phyloP scores from a whole-genome alignment of 64 coral and sea anemone species.

The Hydrozoanthus tunicans region DNA sequence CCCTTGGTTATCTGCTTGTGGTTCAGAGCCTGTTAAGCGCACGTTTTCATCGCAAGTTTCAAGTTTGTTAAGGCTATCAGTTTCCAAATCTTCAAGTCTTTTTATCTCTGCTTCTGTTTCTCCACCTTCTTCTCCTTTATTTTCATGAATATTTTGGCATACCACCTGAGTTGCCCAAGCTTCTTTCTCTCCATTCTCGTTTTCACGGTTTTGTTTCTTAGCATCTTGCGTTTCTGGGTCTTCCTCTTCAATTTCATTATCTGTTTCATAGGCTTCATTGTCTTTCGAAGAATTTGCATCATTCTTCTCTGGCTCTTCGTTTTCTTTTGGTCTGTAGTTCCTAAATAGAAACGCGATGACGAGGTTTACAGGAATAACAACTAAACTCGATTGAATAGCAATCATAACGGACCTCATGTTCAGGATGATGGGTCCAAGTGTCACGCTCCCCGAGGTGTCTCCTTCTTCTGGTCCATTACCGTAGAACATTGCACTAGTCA shows the following conservation, averaged over 20 bases:
- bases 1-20: conserved; percentile 6
- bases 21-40: neutral
- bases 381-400: conserved; percentile 57
- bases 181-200: neutral
- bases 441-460: conserved; percentile 46
- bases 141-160: neutral
- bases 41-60: neutral
- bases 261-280: neutral
- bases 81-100: neutral
- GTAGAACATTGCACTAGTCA: conserved; percentile 83
- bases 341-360: conserved; percentile 70
- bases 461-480: conserved; percentile 59
- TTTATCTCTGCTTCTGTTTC: neutral
- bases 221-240: neutral
- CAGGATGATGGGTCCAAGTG: conserved; percentile 64
- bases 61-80: conserved; percentile 38
- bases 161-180: neutral
- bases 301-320: neutral
- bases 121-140: neutral
- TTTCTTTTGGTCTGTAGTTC: conserved; percentile 61
- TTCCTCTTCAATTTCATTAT: neutral
- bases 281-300: neutral
- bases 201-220: neutral
- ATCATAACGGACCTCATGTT: conserved; percentile 64
- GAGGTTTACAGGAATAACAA: conserved; percentile 74